Evolutionary conservation across 2,113 vertebrate species (phyloP), one percentile per base, ranked within the genome.

Genomic region (Copsychus sechellarum): DNA sequence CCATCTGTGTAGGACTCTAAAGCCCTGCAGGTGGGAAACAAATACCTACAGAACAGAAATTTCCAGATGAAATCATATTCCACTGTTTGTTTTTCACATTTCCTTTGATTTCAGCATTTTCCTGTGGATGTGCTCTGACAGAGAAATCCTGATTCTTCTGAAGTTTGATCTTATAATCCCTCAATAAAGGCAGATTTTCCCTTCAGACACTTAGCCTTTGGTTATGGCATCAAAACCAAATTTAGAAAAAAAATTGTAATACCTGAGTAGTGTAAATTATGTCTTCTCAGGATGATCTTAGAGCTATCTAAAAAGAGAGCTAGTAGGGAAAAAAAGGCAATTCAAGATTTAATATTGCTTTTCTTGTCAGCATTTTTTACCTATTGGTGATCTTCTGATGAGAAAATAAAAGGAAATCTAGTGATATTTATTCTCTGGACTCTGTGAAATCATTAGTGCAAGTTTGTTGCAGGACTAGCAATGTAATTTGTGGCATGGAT

Each of bases 291-390:
- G 22, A 73, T 77, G 28, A 22, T 43, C 25, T 48, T 72, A 25
- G 11, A 12, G 1, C 1, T 8, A 13, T 14, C 8, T 65, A 14
- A 3, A 33, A 3, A 12, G 7, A 47, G 7, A 45, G 4, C 11
- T 34, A 36, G 6, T 22, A 80, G 21, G 20, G 54, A 21, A 60
- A 79, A 58, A 53, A 58, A 50, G 9, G 2, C 7, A 79, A 14
- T 22, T 62, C 6, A 64, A 16, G 6, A 19, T 60, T 56, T 13
- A 66, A 12, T 7, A 18, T 3, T 51, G 9, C 3, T 16, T 62
- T 58, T 47, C 31, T 79, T 28, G 16, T 3, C 1, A 72, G 2
- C 1, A 15, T 33, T 2, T 45, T 86, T 82, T 42, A 36, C 3
- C 2, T 60, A 4, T 5, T 47, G 18, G 0, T 54, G 56, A 43